Base-by-base conservation (phyloP, 2,888 invertebrate species). In the Auanema freiburgensis region DNA sequence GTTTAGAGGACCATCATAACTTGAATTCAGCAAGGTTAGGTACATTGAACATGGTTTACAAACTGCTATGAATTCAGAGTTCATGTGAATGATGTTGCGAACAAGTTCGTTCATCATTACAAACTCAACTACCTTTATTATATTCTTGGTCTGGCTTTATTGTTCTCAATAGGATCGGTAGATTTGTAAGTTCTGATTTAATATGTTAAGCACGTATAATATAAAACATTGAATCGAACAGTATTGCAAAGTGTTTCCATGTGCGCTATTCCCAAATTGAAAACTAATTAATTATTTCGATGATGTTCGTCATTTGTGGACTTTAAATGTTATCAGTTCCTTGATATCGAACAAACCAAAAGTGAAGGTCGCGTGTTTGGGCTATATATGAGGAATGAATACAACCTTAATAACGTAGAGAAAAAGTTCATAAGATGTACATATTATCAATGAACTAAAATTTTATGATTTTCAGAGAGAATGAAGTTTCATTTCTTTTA, bases 401-500 rank as follows among this genome's bases (percentile, higher is more conserved):
- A 33, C 33, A 33, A 33, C n/a, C n/a, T n/a, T n/a, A n/a, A n/a
- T n/a, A n/a, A n/a, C n/a, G n/a, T n/a, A n/a, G n/a, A n/a, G n/a
- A n/a, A n/a, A n/a, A n/a, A n/a, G n/a, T n/a, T n/a, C n/a, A n/a
- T n/a, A n/a, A n/a, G n/a, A n/a, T n/a, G n/a, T n/a, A n/a, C n/a
- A n/a, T n/a, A n/a, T n/a, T n/a, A n/a, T n/a, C n/a, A n/a, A n/a
- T n/a, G n/a, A n/a, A n/a, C n/a, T n/a, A n/a, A n/a, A n/a, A n/a
- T n/a, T n/a, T n/a, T n/a, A n/a, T n/a, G n/a, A n/a, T n/a, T 65
- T 67, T 14, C 64, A 72, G 72, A 5, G 67, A 69, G 14, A 69
- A 69, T 49, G 57, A 65, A 5, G 50, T 69, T 0, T 55, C 63
- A 8, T 52, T 41, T 25, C 52, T 62, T 0, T 54, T 64, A 6